phyloP scores from a whole-genome alignment of 2,888 invertebrate genomes.

The Dioctria rufipes region DNA sequence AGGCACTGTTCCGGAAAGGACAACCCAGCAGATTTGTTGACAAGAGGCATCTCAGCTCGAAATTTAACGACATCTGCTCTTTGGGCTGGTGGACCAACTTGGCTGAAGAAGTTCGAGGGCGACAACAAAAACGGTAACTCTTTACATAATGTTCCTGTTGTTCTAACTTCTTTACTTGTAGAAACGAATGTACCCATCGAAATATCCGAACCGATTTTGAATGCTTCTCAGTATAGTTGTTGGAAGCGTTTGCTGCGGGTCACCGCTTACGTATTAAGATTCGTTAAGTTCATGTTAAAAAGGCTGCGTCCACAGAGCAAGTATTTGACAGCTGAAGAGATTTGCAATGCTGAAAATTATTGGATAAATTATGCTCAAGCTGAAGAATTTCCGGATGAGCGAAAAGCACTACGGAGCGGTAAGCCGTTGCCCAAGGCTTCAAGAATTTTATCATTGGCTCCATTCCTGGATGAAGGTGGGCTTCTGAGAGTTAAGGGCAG shows the following conservation, averaged over 20 bases:
- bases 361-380: neutral
- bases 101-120: neutral
- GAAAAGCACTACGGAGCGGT: neutral
- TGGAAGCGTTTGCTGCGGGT: neutral
- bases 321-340: neutral
- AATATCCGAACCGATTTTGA: neutral
- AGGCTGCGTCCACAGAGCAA: neutral
- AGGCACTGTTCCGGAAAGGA: neutral
- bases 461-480: slow-evolving; percentile 18
- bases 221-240: neutral
- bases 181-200: neutral
- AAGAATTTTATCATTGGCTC: slow-evolving; percentile 16
- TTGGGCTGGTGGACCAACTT: neutral
- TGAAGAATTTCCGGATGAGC: neutral
- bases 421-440: slow-evolving; percentile 37
- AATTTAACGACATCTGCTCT: neutral
- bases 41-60: neutral
- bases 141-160: neutral
- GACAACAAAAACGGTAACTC: neutral
- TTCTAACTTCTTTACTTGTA: neutral
- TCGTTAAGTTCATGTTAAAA: neutral
- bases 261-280: neutral
- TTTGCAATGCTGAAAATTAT: neutral
- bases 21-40: neutral
- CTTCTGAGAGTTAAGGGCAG: neutral